Evolutionary conservation across 1,140 invertebrate species (phyloP).

Genomic region (Drosophila repleta): DNA sequence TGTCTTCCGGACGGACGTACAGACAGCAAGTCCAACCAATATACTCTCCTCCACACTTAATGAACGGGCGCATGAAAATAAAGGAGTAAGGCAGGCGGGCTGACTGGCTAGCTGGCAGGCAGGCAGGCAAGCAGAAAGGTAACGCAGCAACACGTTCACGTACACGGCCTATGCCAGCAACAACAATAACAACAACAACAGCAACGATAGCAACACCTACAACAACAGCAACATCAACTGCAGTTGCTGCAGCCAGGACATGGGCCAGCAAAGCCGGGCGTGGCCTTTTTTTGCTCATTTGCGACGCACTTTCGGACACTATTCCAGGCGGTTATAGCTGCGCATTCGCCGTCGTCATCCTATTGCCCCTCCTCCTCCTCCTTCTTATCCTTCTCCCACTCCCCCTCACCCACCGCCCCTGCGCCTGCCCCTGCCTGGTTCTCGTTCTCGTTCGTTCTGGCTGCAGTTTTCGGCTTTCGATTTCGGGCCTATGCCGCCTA

Average conservation of each 20-base stretch:
- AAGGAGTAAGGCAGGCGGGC: too few species aligned
- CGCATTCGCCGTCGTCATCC: slow-evolving; percentile 35
- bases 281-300: slow-evolving; percentile 79
- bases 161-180: slow-evolving; percentile 16
- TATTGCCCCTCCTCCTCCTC: background rate
- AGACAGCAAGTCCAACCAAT: too few species aligned
- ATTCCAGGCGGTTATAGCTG: slow-evolving; percentile 40
- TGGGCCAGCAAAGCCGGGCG: slow-evolving; percentile 43
- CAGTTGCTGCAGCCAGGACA: slow-evolving; percentile 33
- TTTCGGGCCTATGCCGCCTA: slow-evolving; percentile 55
- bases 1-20: too few species aligned
- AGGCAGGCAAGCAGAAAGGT: slow-evolving; percentile 15
- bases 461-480: slow-evolving; percentile 52
- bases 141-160: slow-evolving; percentile 43
- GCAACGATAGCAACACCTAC: too few species aligned
- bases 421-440: background rate
- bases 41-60: too few species aligned
- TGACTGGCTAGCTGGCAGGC: too few species aligned
- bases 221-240: slow-evolving; percentile 12
- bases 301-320: slow-evolving; percentile 71
- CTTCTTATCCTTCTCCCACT: background rate
- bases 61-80: too few species aligned
- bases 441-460: slow-evolving; percentile 8
- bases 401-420: background rate
- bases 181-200: slow-evolving; percentile 7